Percentiles rank a stretch among this genome's conserved stretches.
phyloP scores from a whole-genome alignment of 2,113 vertebrate species.

The Tragelaphus imberbis region DNA sequence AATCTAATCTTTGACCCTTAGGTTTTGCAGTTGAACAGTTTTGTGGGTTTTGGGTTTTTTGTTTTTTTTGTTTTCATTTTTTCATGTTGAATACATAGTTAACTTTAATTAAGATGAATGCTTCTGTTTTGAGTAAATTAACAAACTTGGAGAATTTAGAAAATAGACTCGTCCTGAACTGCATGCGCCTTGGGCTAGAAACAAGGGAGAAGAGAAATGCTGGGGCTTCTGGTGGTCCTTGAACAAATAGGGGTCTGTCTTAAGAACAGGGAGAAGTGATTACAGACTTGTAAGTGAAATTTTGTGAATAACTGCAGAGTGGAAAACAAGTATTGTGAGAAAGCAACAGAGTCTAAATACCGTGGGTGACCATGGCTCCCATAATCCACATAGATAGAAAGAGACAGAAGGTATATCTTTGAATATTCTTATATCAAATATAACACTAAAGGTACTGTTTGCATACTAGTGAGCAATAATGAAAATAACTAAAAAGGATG shows the following conservation, averaged over 20 bases:
- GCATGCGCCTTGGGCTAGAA: not conserved
- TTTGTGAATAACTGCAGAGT: not conserved
- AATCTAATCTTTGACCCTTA: not conserved
- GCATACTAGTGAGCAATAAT: not conserved
- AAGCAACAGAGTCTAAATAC: not conserved
- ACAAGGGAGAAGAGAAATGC: not conserved
- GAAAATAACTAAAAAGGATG: not conserved
- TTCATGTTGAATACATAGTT: not conserved
- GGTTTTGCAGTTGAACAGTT: not conserved
- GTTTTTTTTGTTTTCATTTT: not conserved
- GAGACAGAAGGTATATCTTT: not conserved
- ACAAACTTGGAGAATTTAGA: not conserved
- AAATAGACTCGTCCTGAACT: not conserved
- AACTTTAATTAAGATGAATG: not conserved
- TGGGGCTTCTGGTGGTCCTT: not conserved
- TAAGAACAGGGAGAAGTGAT: not conserved
- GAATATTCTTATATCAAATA: not conserved
- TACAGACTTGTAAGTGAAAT: not conserved
- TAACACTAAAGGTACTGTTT: not conserved
- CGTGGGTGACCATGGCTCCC: too few relatives aligned
- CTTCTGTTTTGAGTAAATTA: not conserved
- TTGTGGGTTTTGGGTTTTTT: not conserved
- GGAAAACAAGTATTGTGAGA: not conserved
- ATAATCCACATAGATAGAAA: too few relatives aligned
- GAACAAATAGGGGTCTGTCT: not conserved